These are phyloP conservation scores for Fragum fragum DNA, from an alignment of 2,888 invertebrate species.

Conservation along the genomic window DNA sequence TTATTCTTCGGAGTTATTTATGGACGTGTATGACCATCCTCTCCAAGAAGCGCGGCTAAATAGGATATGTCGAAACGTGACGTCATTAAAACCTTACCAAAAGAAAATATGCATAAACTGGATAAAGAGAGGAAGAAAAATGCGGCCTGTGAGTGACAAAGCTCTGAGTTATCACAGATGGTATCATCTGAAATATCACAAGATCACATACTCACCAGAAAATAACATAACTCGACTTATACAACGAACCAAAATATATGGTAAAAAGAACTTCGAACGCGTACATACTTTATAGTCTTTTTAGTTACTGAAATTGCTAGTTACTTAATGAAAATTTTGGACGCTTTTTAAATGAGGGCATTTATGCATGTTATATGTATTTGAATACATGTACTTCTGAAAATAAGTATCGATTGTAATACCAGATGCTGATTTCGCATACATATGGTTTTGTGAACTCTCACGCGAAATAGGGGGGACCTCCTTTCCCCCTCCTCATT, in stretches of 20 bases:
- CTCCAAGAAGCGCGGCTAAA: conserved; percentile 1
- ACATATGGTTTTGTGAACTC: no score
- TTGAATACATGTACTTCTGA: no score
- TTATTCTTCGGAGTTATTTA: conserved; percentile 14
- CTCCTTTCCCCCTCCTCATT: no score
- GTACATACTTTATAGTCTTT: no score
- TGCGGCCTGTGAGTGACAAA: not conserved
- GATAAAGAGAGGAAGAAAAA: conserved; percentile 5
- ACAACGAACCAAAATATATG: conserved; percentile 9
- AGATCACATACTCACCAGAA: not conserved
- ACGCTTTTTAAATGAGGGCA: no score
- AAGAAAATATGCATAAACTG: not conserved
- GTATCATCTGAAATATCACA: conserved; percentile 23
- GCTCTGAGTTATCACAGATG: conserved; percentile 23
- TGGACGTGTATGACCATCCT: conserved; percentile 27
- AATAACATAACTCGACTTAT: conserved; percentile 7
- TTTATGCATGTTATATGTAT: no score
- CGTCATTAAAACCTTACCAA: not conserved
- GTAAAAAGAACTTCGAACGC: not conserved
- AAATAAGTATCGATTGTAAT: no score
- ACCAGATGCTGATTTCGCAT: no score
- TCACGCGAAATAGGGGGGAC: no score
- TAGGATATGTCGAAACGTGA: conserved; percentile 8
- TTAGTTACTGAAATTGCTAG: no score
- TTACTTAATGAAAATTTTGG: no score